Evolutionary conservation across 2,797 vertebrate genomes (phyloP), one percentile per base, ranked within the genome.

Genomic region (Sebastes dallii): DNA sequence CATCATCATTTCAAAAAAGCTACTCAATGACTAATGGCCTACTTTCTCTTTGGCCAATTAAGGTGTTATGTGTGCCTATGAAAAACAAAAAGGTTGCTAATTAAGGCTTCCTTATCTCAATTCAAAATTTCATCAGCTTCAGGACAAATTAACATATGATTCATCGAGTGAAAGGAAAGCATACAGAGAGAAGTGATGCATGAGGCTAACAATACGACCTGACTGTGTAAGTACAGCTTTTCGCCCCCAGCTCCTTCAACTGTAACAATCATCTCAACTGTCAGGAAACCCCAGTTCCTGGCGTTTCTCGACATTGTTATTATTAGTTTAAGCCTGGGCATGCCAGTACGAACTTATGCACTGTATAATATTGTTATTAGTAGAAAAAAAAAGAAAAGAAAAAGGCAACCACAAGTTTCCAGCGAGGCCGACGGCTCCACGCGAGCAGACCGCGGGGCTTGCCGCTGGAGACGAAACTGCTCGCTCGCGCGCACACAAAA

Each of bases 391-490:
- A 54, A 65, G 1, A 36, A 36, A 36, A 71, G 70, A 83, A 84
- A 80, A 70, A 77, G 77, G 27, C 74, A 73, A 69, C 90, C 90
- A 29, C 91, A 89, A 86, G 80, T 93, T 94, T 95, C 92, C 93
- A 95, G 77, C 58, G 86, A 86, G 82, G 86, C 83, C 2, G 78
- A 75, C 72, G 85, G 86, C 83, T 90, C 91, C 92, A 92, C 83
- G 78, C 86, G 88, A 91, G 88, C 78, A 86, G 84, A 92, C 92
- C 92, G 67, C 91, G 89, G 88, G 84, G 80, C 82, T 75, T 73
- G 87, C 80, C 39, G 39, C 81, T 90, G 83, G 88, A 92, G 71
- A 89, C 76, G 29, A 66, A 78, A 72, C 42, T 55, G 2, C 82
- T 76, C 32, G 25, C 65, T 42, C 30, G 34, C 80, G 18, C 81